Base-by-base conservation (phyloP, 2,797 vertebrate species). In the Acanthopagrus latus region DNA sequence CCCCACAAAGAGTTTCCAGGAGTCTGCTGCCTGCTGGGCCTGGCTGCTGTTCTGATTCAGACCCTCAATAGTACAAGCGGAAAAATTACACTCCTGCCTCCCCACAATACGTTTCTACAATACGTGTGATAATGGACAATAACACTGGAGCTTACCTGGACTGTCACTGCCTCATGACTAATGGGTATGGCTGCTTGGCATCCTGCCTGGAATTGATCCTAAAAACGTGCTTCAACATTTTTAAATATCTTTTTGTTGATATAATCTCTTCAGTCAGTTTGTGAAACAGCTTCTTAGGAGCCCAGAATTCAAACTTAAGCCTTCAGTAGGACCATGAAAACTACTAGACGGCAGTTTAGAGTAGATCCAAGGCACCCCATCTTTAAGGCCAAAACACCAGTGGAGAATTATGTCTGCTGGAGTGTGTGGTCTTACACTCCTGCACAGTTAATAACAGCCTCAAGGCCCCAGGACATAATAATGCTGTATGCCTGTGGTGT, bases 401-500 rank as follows among this genome's bases (percentile, higher is more conserved):
- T 14, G 23, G 29, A 63, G 47, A 48, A 20, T 17, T 23, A 14
- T 12, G 52, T 77, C 58, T 59, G 73, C 66, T 72, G 18, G 54
- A 60, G 63, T 60, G 71, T 65, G 74, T 73, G 81, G 57, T 80
- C 76, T 33, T 46, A 20, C 66, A 47, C 27, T 56, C 21, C 43
- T n/a, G 38, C 43, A 18, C 29, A 44, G 52, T 14, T 70, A 67
- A 57, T 71, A 71, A 76, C 52, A 66, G 69, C 69, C 43, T 51
- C 41, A 44, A 50, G 16, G 43, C 20, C 25, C 3, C 2, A 3
- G 52, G 10, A 73, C 65, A 58, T 25, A 38, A 21, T 59, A 23
- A 71, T 54, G 33, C 18, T 64, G 33, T 18, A 14, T 0, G 20
- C n/a, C 13, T 44, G 62, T 54, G 62, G 68, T 64, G 57, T 58